Evolutionary conservation across 2,113 vertebrate genomes (phyloP), one percentile per base, ranked within the genome.

Genomic region (Hyla sarda): DNA sequence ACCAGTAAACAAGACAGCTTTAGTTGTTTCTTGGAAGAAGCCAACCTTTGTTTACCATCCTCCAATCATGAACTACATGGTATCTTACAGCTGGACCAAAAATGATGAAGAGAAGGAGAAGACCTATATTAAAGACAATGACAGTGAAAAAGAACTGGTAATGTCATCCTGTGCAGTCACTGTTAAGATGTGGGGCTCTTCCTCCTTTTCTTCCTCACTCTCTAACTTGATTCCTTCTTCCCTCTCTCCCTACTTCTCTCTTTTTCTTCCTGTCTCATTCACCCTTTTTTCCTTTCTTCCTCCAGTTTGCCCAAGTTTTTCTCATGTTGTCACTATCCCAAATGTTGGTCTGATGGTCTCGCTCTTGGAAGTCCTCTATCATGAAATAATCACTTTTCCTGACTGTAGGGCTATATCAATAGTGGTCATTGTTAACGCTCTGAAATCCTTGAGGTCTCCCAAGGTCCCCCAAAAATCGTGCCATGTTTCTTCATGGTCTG

Each of bases 51-150:
- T 96, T 92, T 99, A 99, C 92, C 97, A 98, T 85, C 97, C 97
- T 0, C 98, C 98, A 0, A 97, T 99, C 92, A 96, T 97, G 90
- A 97, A 96, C 92, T 99, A 97, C 92, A 94, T 97, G 93, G 95
- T 99, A 89, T 99, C 97, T 65, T 99, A 99, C 89, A 99, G 98
- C 93, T 99, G 98, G 98, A 96, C 96, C 73, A 96, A 96, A 92
- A 97, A 99, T 0, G 97, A 99, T 60, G 97, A 98, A 3, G 96
- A 97, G 88, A 98, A 97, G 56, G 98, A 99, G 90, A 97, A 98
- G 91, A 98, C 97, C 0, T 97, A 98, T 86, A 94, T 96, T 7
- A 98, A 98, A 86, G 96, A 97, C 84, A 98, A 98, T 84, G 96
- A 97, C 84, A 97, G 96, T 72, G 95, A 96, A 91, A 97, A 97